Percentiles rank a stretch among this genome's conserved stretches.
phyloP scores from a whole-genome alignment of 2,888 invertebrate genomes.

The Eristalinus aeneus region DNA sequence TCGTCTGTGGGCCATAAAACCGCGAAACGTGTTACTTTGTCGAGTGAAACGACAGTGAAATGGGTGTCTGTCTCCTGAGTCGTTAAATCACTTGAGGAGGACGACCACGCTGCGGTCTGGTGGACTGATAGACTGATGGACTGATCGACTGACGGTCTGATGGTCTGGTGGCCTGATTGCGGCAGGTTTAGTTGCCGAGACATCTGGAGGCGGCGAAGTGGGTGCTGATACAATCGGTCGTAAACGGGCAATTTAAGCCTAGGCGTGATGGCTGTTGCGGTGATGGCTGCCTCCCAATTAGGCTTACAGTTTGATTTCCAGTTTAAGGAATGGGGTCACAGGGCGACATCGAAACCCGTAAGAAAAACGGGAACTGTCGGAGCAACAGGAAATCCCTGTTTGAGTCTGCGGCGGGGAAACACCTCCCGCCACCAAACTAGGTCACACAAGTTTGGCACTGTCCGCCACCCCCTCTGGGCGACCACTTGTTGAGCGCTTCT shows the following conservation, averaged over 20 bases:
- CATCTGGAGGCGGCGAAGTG: neutral
- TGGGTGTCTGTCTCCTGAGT: slow-evolving; percentile 13
- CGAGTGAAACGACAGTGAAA: neutral
- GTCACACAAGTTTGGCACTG: neutral
- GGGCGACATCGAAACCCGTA: neutral
- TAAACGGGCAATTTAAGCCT: neutral
- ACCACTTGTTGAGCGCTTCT: neutral
- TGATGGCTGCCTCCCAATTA: neutral
- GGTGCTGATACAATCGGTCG: neutral
- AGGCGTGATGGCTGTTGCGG: neutral
- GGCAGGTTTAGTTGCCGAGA: no score
- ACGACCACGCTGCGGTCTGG: neutral
- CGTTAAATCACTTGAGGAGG: slow-evolving; percentile 3
- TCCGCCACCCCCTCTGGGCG: neutral
- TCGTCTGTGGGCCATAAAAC: slow-evolving; percentile 5
- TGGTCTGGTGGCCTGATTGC: neutral
- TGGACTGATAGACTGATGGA: neutral
- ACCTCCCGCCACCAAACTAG: no score
- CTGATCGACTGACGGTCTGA: neutral
- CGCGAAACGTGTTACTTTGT: neutral
- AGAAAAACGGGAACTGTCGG: neutral
- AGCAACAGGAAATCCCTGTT: neutral
- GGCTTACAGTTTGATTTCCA: neutral
- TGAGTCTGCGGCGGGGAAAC: no score
- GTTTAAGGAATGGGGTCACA: neutral